Conservation (phyloP, 2,113 vertebrate species). For the Martes martes region DNA sequence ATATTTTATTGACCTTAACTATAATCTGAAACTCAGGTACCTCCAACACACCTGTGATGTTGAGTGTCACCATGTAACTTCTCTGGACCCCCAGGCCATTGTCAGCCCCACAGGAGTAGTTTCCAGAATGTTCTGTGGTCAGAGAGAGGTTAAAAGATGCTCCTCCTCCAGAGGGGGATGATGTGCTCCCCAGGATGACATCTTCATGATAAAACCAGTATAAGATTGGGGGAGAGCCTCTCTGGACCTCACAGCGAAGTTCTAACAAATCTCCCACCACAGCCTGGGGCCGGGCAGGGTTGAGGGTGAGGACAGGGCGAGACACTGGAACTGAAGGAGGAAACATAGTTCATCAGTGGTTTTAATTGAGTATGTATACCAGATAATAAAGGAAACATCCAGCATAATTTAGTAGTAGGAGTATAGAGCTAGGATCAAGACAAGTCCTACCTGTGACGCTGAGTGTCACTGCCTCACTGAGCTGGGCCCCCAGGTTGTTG, state of each 20-base stretch:
- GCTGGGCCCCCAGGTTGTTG: slow-evolving; percentile 25
- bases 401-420: neutral
- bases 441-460: too few species aligned
- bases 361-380: neutral
- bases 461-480: neutral
- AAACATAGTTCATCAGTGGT: neutral
- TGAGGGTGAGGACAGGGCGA: slow-evolving; percentile 18
- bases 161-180: neutral
- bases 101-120: slow-evolving; percentile 23
- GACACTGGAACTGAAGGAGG: slow-evolving; percentile 48
- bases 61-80: neutral
- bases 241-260: slow-evolving; percentile 21
- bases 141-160: neutral
- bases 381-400: neutral
- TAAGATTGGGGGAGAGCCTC: neutral
- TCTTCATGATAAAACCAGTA: neutral
- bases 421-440: neutral
- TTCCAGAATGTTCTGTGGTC: neutral
- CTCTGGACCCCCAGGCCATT: slow-evolving; percentile 4
- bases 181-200: neutral
- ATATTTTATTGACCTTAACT: neutral
- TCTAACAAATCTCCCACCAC: neutral
- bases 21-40: neutral
- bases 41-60: neutral
- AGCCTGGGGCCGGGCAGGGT: neutral